A percentile compares a stretch with the other conserved stretches of the same genome.
phyloP scores from a whole-genome alignment of 2,888 invertebrate species.

The Leptothorax acervorum region DNA sequence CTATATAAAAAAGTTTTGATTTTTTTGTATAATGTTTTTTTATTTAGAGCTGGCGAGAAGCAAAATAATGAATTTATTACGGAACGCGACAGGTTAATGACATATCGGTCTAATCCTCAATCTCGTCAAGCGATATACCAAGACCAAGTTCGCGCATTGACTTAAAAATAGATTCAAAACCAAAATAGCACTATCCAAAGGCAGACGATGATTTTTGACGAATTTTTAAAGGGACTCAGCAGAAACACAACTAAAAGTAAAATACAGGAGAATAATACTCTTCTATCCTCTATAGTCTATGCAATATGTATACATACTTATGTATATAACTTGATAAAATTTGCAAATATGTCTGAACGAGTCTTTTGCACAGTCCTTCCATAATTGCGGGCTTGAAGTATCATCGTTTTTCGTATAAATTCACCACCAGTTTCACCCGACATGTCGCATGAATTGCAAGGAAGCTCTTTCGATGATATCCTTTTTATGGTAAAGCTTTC shows the following conservation, averaged over 20 bases:
- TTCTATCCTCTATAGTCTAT: neutral
- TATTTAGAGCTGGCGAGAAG: too few species aligned
- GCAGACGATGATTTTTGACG: neutral
- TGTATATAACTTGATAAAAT: neutral
- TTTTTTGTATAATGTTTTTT: too few species aligned
- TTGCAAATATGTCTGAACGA: neutral
- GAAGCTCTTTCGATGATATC: neutral
- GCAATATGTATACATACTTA: too few species aligned
- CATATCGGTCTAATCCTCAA: neutral
- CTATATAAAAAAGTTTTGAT: too few species aligned
- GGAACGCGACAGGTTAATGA: too few species aligned
- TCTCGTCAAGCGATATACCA: neutral
- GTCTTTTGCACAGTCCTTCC: neutral
- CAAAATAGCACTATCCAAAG: conserved; percentile 23
- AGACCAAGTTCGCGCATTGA: too few species aligned
- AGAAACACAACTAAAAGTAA: neutral
- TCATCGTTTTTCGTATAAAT: conserved; percentile 18
- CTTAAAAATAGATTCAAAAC: conserved; percentile 22
- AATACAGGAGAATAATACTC: neutral
- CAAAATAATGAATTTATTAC: too few species aligned
- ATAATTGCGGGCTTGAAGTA: neutral
- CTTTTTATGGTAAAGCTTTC: neutral
- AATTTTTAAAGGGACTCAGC: neutral
- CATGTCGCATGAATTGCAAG: neutral
- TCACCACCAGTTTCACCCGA: neutral